A percentile compares a stretch with the other conserved stretches of the same genome.
Evolutionary conservation across 1,140 invertebrate species (phyloP).

Genomic region (Drosophila ficusphila): DNA sequence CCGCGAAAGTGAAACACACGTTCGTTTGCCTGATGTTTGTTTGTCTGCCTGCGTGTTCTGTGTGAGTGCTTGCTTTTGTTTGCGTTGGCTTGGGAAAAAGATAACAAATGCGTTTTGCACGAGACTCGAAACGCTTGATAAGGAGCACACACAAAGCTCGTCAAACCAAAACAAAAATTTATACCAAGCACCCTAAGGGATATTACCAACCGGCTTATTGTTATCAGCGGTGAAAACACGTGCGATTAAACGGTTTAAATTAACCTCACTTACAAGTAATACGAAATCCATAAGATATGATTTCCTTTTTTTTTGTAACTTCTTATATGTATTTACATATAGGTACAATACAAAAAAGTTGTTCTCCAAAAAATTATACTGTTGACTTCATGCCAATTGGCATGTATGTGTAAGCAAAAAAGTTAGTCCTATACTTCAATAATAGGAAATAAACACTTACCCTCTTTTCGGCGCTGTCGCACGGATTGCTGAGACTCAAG

Average conservation of each 20-base stretch:
- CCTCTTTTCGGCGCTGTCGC: conserved; percentile 82
- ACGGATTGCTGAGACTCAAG: conserved; percentile 76
- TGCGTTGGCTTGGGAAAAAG: conserved; percentile 50
- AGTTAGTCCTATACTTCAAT: too few species aligned
- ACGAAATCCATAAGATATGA: neutral
- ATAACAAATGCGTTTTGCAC: conserved; percentile 48
- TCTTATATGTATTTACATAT: neutral
- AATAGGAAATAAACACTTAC: too few species aligned
- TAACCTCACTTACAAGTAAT: conserved; percentile 1
- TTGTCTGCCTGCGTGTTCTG: conserved; percentile 11
- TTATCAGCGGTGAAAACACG: conserved; percentile 25
- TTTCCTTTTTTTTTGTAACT: too few species aligned
- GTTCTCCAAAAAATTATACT: too few species aligned
- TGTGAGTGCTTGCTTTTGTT: conserved; percentile 21
- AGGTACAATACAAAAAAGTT: too few species aligned
- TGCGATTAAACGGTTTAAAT: conserved; percentile 8
- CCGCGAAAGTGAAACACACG: conserved; percentile 77
- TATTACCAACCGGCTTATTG: neutral
- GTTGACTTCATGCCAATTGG: too few species aligned
- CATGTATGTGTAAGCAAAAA: too few species aligned
- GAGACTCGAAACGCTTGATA: conserved; percentile 30
- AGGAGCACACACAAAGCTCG: neutral
- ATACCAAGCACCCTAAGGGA: neutral
- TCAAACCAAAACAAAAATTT: conserved; percentile 7
- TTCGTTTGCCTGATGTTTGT: conserved; percentile 34